Percentiles rank a stretch among this genome's conserved stretches.
phyloP scores from a whole-genome alignment of 2,113 vertebrate species.

The Amphiprion ocellaris region DNA sequence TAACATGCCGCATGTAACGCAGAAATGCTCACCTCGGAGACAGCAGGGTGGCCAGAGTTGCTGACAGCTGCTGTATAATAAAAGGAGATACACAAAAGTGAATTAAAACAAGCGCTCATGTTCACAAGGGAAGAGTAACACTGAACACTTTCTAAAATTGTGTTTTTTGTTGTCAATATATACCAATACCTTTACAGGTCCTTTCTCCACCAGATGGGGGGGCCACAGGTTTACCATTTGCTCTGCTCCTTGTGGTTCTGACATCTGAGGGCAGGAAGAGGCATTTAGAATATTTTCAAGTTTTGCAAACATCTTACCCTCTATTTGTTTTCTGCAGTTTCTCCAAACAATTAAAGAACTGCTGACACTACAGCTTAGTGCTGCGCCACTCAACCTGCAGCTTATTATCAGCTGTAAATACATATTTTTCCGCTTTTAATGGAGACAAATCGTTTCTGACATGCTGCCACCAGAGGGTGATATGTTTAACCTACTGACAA shows the following conservation, averaged over 20 bases:
- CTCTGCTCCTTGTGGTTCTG: constrained; percentile 69
- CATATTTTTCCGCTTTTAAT: no score
- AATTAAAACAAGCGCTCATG: not conserved
- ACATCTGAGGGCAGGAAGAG: constrained; percentile 4
- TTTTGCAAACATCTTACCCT: not conserved
- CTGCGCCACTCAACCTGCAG: no score
- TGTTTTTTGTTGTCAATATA: not conserved
- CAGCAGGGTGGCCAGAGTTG: not conserved
- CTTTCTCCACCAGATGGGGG: constrained; percentile 45
- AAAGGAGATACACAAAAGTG: not conserved
- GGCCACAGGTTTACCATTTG: constrained; percentile 30
- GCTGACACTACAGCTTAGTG: not conserved
- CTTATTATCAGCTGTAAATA: no score
- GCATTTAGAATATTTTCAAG: not conserved
- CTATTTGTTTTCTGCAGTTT: not conserved
- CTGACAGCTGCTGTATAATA: constrained; percentile 5
- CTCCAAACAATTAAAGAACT: not conserved
- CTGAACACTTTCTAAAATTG: not conserved
- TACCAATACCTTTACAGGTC: constrained; percentile 48
- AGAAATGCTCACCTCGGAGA: constrained; percentile 29
- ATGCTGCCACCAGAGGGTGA: no score
- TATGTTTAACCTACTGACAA: no score
- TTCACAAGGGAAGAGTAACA: not conserved
- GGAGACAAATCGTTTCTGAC: no score
- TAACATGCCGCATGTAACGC: not conserved